These are phyloP conservation scores for Slavum lentiscoides DNA, from an alignment of 2,888 invertebrate genomes.

Conservation along the genomic window DNA sequence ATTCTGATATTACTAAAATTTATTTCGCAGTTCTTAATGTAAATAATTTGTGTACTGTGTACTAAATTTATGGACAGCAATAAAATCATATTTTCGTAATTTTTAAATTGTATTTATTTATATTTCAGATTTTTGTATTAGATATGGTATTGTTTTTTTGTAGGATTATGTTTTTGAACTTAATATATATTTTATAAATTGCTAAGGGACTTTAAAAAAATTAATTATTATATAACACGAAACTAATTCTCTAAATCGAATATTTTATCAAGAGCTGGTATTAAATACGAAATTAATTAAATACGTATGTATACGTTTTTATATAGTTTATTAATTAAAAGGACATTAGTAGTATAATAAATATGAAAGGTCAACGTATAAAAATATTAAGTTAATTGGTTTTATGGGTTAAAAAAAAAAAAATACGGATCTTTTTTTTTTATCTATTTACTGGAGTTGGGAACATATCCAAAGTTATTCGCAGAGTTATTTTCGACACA, in stretches of 20 bases:
- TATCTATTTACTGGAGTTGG: constrained; percentile 40
- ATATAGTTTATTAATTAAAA: not conserved
- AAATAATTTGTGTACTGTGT: no score
- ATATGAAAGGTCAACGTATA: not conserved
- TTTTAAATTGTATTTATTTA: no score
- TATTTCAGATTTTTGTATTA: no score
- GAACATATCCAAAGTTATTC: constrained; percentile 35
- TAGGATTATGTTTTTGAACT: no score
- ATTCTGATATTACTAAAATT: no score
- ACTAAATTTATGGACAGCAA: no score
- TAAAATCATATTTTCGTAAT: no score
- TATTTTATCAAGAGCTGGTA: not conserved
- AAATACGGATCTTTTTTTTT: not conserved
- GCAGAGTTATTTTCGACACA: constrained; percentile 22
- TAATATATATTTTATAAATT: no score
- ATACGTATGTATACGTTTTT: not conserved
- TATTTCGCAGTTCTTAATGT: no score
- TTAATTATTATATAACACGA: no score
- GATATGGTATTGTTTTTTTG: no score
- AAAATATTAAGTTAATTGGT: not conserved
- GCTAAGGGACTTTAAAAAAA: no score
- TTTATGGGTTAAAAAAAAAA: not conserved
- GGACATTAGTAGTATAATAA: not conserved
- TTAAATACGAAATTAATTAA: not conserved
- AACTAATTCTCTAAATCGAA: not conserved